Base-by-base conservation (phyloP, 2,797 vertebrate species). In the Neosalanx taihuensis region DNA sequence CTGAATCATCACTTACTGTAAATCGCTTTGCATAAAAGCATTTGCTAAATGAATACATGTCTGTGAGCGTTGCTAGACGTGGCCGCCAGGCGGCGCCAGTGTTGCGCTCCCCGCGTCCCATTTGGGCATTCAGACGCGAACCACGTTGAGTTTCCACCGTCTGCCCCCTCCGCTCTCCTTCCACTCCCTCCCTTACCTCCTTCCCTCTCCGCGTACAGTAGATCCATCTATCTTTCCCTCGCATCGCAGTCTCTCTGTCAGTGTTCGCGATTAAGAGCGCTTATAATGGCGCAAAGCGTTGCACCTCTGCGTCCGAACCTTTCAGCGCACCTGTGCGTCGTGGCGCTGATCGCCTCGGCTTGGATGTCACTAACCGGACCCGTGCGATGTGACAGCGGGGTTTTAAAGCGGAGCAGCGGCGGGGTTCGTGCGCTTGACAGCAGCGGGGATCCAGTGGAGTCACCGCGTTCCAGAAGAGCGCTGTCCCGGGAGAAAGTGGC, bases 401-500 rank as follows among this genome's bases (percentile, higher is more conserved):
- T 85, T 86, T 76, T 86, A 67, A 76, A 64, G 70, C 89, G 88
- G 56, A 84, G 76, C 71, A 84, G 76, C 71, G 81, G 62, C 78
- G 78, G 61, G 72, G 81, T 89, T 76, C 77, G 6, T 26, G 4
- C 66, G 77, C 66, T 69, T 76, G 84, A 84, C 82, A 79, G 72
- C 76, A 29, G 79, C 76, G 69, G 69, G 72, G 64, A 64, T 65
- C 66, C 64, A 59, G 85, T 31, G 53, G 81, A 75, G 80, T 75
- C 84, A 59, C 80, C 77, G 74, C 93, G 91, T 81, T 69, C 84
- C 82, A 79, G 86, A 85, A 94, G 93, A 89, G 92, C 93, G 5
- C 83, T 88, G 79, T 83, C 89, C 82, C 84, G 81, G 82, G 93
- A 94, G 78, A 94, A 91, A 85, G 93, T 93, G 87, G 92, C 94